A percentile compares a stretch with the other conserved stretches of the same genome.
Evolutionary conservation across 2,113 vertebrate genomes (phyloP).

Genomic region (Erythrocercus mccallii): DNA sequence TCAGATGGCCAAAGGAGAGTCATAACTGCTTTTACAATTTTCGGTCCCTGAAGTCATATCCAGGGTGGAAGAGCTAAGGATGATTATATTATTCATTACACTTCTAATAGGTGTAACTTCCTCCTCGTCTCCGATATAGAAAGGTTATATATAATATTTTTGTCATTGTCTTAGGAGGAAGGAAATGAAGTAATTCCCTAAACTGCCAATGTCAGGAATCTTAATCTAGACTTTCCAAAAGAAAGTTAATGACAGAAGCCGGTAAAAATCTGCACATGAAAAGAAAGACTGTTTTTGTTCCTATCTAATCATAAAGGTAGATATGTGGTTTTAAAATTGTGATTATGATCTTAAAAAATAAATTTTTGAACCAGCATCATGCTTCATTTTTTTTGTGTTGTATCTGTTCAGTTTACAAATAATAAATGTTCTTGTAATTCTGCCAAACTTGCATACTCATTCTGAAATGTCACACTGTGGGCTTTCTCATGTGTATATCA

Average conservation of each 20-base stretch:
- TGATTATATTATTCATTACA: slow-evolving; percentile 3
- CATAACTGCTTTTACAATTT: slow-evolving; percentile 36
- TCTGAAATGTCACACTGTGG: neutral
- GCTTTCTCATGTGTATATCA: neutral
- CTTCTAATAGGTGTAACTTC: slow-evolving; percentile 48
- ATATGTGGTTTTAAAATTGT: slow-evolving; percentile 34
- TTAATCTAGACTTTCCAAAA: slow-evolving; percentile 20
- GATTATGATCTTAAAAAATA: neutral
- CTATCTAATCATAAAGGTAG: neutral
- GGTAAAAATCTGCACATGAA: slow-evolving; percentile 40
- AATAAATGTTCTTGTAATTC: slow-evolving; percentile 1
- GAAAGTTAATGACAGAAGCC: slow-evolving; percentile 26
- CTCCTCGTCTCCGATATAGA: slow-evolving; percentile 11
- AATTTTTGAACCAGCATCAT: neutral
- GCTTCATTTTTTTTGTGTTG: neutral
- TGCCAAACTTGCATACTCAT: neutral
- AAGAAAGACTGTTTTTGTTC: neutral
- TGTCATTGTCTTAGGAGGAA: slow-evolving; percentile 60
- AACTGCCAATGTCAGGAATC: slow-evolving; percentile 62
- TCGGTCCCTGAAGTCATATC: slow-evolving; percentile 37
- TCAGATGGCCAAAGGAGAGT: neutral
- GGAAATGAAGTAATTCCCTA: slow-evolving; percentile 70
- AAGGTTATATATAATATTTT: neutral
- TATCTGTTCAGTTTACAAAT: slow-evolving; percentile 3
- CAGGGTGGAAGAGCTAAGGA: neutral